Percentiles rank a stretch among this genome's conserved stretches.
These are phyloP conservation scores for Zaprionus inermis DNA, from an alignment of 1,140 invertebrate species.

Conservation along the genomic window DNA sequence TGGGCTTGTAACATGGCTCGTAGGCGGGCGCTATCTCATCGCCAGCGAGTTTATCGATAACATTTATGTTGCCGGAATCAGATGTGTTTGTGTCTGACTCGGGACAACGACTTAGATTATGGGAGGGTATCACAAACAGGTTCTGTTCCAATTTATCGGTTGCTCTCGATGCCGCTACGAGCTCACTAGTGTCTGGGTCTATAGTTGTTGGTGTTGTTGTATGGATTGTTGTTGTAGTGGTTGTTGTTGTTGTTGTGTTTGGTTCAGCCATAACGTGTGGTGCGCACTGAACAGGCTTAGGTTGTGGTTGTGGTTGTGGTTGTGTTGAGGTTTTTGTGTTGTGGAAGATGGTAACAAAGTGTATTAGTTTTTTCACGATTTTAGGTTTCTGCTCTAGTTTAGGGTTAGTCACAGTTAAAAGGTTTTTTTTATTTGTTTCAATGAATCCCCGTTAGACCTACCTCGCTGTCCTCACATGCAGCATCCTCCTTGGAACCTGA, in stretches of 20 bases:
- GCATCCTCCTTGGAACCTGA: slow-evolving; percentile 59
- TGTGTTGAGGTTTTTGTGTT: slow-evolving; percentile 56
- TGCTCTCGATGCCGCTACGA: slow-evolving; percentile 30
- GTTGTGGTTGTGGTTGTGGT: slow-evolving; percentile 44
- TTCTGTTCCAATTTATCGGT: slow-evolving; percentile 68
- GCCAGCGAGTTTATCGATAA: slow-evolving; percentile 47
- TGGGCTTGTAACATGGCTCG: slow-evolving; percentile 81
- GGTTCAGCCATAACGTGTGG: slow-evolving; percentile 49
- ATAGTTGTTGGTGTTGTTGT: slow-evolving; percentile 29
- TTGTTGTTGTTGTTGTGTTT: slow-evolving; percentile 35
- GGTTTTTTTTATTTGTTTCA: background rate
- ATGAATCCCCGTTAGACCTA: slow-evolving; percentile 24
- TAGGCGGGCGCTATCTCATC: slow-evolving; percentile 53
- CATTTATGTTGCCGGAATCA: slow-evolving; percentile 44
- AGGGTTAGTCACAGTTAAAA: slow-evolving; percentile 51
- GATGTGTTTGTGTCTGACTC: slow-evolving; percentile 42
- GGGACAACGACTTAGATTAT: slow-evolving; percentile 61
- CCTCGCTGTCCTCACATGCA: slow-evolving; percentile 79
- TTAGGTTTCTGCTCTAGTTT: slow-evolving; percentile 20
- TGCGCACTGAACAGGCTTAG: slow-evolving; percentile 56
- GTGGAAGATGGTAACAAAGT: slow-evolving; percentile 79
- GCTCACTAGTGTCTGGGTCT: slow-evolving; percentile 35
- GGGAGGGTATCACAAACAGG: slow-evolving; percentile 71
- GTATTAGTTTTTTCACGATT: slow-evolving; percentile 66
- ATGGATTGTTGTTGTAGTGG: slow-evolving; percentile 39